Percentiles rank a stretch among this genome's conserved stretches.
Evolutionary conservation across 2,888 invertebrate species (phyloP).

Genomic region (Ornithoptera priamus): DNA sequence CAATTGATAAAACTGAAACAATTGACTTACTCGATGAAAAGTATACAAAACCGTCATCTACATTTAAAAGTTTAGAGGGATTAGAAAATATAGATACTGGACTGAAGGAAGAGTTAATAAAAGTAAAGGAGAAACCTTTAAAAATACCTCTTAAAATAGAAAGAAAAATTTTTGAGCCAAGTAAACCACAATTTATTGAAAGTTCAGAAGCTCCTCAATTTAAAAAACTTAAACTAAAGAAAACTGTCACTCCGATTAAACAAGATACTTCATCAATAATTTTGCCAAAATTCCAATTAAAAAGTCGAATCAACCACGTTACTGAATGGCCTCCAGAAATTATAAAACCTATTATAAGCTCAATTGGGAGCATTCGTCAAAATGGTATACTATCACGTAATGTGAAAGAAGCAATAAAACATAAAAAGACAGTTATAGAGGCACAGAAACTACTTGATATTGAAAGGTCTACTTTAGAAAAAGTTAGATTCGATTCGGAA

Average conservation of each 20-base stretch:
- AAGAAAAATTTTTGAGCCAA: slow-evolving; percentile 81
- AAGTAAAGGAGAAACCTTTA: slow-evolving; percentile 52
- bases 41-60: slow-evolving; percentile 6
- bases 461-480: slow-evolving; percentile 79
- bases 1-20: background rate
- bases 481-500: slow-evolving; percentile 74
- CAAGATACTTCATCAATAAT: slow-evolving; percentile 58
- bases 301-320: slow-evolving; percentile 83
- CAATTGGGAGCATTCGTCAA: slow-evolving; percentile 79
- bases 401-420: slow-evolving; percentile 84
- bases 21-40: slow-evolving; percentile 36
- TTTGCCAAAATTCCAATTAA: slow-evolving; percentile 85
- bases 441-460: slow-evolving; percentile 79
- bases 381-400: slow-evolving; percentile 86
- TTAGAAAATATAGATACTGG: slow-evolving; percentile 17
- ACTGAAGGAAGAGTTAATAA: slow-evolving; percentile 32
- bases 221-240: slow-evolving; percentile 85
- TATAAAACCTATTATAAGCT: slow-evolving; percentile 71
- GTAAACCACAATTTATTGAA: slow-evolving; percentile 82
- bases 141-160: slow-evolving; percentile 82
- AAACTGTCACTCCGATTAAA: slow-evolving; percentile 75
- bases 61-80: slow-evolving; percentile 19
- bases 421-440: slow-evolving; percentile 81
- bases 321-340: slow-evolving; percentile 82
- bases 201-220: slow-evolving; percentile 82